Conservation (phyloP, 2,797 vertebrate genomes). For the Ptychobarbus kaznakovi region DNA sequence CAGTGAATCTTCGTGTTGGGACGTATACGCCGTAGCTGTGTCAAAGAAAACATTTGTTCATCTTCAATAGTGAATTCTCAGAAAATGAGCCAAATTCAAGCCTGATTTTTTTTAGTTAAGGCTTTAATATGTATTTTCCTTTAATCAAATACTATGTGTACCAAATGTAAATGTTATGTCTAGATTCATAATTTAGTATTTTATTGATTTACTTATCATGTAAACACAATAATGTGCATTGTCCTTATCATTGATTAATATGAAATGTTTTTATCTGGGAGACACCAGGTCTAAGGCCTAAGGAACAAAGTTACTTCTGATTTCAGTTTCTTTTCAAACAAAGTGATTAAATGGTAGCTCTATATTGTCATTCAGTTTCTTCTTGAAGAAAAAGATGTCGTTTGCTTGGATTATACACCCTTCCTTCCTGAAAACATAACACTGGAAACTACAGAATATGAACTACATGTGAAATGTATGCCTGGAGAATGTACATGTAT, state of each 20-base stretch:
- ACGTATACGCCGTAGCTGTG: neutral
- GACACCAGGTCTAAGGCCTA: conserved; percentile 19
- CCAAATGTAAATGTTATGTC: conserved; percentile 55
- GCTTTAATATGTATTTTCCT: conserved; percentile 35
- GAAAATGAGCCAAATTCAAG: conserved; percentile 57
- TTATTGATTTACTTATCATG: conserved; percentile 36
- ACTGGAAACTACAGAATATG: conserved; percentile 72
- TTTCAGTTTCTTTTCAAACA: conserved; percentile 31
- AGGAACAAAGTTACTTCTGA: conserved; percentile 45
- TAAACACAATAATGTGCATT: conserved; percentile 30
- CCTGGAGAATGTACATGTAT: conserved; percentile 81
- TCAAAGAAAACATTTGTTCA: conserved; percentile 15
- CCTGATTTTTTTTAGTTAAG: conserved; percentile 24
- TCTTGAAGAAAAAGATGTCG: conserved; percentile 42
- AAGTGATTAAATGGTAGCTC: conserved; percentile 17
- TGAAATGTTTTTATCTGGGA: conserved; percentile 26
- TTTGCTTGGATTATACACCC: conserved; percentile 79
- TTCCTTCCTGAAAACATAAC: conserved; percentile 85
- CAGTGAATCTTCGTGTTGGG: conserved; percentile 39
- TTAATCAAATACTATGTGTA: conserved; percentile 40
- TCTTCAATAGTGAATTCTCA: conserved; percentile 46
- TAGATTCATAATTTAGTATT: conserved; percentile 44
- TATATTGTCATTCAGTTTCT: conserved; percentile 5
- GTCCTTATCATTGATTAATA: conserved; percentile 12
- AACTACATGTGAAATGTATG: conserved; percentile 71